phyloP scores from a whole-genome alignment of 1,140 invertebrate genomes.

The Ptiloglossa arizonensis region DNA sequence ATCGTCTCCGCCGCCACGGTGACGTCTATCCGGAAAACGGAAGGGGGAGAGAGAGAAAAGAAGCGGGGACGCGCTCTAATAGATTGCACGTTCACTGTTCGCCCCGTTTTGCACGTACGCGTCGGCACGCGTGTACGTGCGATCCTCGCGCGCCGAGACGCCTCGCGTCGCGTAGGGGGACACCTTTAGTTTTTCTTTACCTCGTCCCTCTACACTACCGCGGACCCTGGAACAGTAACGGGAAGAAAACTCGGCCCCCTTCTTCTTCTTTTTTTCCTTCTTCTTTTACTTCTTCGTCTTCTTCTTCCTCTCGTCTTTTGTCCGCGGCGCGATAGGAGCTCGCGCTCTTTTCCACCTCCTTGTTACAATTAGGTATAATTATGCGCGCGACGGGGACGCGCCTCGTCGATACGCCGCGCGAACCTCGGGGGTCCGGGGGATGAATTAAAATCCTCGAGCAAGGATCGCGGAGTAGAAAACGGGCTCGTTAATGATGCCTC shows the following conservation, averaged over 20 bases:
- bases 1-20: slow-evolving; percentile 17
- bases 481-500: slow-evolving; percentile 38
- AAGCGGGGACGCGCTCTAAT: slow-evolving; percentile 49
- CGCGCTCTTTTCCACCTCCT: slow-evolving; percentile 9
- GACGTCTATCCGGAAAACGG: background rate
- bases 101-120: slow-evolving; percentile 20
- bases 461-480: slow-evolving; percentile 18
- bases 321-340: slow-evolving; percentile 24
- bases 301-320: slow-evolving; percentile 50
- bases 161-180: background rate
- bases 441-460: slow-evolving; percentile 39
- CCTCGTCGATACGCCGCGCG: background rate
- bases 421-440: slow-evolving; percentile 20
- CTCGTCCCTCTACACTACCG: background rate
- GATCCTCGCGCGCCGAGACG: background rate
- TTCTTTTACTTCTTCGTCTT: too few species aligned
- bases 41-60: background rate
- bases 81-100: slow-evolving; percentile 56
- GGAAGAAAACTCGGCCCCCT: slow-evolving; percentile 17
- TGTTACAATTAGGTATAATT: slow-evolving; percentile 66
- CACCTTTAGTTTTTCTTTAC: background rate
- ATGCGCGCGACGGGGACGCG: slow-evolving; percentile 28
- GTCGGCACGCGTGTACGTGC: slow-evolving; percentile 9
- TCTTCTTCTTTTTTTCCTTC: too few species aligned
- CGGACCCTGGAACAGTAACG: slow-evolving; percentile 8